Percentiles rank a stretch among this genome's conserved stretches.
phyloP scores from a whole-genome alignment of 2,797 vertebrate genomes.

The Myotis planiceps region DNA sequence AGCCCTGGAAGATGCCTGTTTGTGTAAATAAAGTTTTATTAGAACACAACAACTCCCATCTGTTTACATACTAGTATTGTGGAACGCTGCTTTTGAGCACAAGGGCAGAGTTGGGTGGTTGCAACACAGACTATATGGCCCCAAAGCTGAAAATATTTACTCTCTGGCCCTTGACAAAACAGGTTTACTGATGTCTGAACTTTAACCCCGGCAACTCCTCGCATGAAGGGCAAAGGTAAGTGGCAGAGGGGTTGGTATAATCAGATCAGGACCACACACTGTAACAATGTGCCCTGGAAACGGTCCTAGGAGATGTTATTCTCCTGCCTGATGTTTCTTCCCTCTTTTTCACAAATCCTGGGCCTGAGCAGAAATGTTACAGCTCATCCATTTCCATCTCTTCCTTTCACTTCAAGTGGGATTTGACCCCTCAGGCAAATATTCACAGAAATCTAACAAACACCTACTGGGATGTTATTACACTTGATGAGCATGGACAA shows the following conservation, averaged over 20 bases:
- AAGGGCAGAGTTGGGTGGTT: not conserved
- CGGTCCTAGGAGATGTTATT: not conserved
- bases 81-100: not conserved
- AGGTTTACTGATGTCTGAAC: not conserved
- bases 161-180: not conserved
- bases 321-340: not conserved
- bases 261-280: not conserved
- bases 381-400: not conserved
- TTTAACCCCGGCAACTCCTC: not conserved
- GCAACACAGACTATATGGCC: not conserved
- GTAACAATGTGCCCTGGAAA: not conserved
- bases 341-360: slow-evolving; percentile 12
- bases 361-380: not conserved
- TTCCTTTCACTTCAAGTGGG: not conserved
- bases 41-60: not conserved
- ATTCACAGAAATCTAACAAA: slow-evolving; percentile 23
- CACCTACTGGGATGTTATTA: not conserved
- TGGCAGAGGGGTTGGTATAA: not conserved
- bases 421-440: slow-evolving; percentile 23
- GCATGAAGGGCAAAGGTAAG: not conserved
- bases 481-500: not conserved
- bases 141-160: slow-evolving; percentile 45
- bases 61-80: not conserved
- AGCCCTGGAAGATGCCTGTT: not conserved
- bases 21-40: slow-evolving; percentile 14